Evolutionary conservation across 2,888 invertebrate species (phyloP), one percentile per base, ranked within the genome.

Genomic region (Papilio gigon): DNA sequence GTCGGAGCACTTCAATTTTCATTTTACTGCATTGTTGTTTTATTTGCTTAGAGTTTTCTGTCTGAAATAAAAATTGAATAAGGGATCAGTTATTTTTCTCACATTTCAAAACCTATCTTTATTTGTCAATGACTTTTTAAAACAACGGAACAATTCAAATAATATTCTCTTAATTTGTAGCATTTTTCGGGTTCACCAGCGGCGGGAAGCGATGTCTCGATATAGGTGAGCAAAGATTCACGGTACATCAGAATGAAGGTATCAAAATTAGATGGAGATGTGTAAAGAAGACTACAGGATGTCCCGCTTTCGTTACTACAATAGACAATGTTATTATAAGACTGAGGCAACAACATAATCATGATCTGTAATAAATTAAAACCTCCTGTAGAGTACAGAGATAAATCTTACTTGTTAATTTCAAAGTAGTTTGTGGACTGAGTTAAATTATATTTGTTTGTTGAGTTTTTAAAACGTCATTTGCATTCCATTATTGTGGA

Each of bases 231-330:
- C 74, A 84, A 17, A 81, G 83, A 63, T 89, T 81, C 71, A 89
- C 85, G 0, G 75, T 90, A 1, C 89, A 90, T 68, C 89, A 90
- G 72, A 80, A 88, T 62, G 89, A 90, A 72, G 89, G 90, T 1
- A 53, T 76, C 0, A 87, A 84, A 74, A 81, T 83, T 0, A 74
- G 86, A 17, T 88, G 88, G 88, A 74, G 87, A 40, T 87, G 87
- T 60, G 76, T 81, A 1, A 84, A 76, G 77, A 86, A 84, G 70
- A 79, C 74, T 2, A 72, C 65, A 0, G 87, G 87, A 2, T 87
- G 87, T 68, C 71, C 75, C 1, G 84, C 87, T 0, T 85, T 84
- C 68, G 81, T 88, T 12, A 83, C 81, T n/a, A 88, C 88, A 0
- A 80, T 85, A 30, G 80, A 80, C 47, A 77, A 79, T 59, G 71